These are phyloP conservation scores for Mongoloraphidia duomilia DNA, from an alignment of 2,888 invertebrate genomes.

Conservation along the genomic window DNA sequence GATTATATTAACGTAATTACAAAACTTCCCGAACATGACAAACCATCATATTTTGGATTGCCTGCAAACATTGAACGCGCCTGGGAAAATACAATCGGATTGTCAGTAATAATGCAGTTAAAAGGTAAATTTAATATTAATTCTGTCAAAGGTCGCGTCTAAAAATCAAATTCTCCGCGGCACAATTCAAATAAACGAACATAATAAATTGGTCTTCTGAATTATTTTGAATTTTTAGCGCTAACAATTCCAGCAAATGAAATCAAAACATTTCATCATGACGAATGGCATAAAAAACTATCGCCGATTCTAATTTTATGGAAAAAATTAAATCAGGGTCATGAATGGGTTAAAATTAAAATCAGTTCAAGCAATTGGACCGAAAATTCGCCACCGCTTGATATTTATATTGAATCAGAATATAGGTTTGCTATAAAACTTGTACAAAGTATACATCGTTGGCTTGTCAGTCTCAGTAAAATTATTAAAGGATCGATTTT, in stretches of 20 bases:
- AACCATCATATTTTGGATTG: constrained; percentile 64
- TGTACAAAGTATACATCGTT: constrained; percentile 44
- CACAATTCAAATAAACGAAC: constrained; percentile 12
- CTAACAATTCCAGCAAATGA: neutral
- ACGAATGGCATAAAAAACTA: constrained; percentile 42
- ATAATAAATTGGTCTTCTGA: constrained; percentile 1
- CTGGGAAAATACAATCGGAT: constrained; percentile 58
- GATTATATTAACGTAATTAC: constrained; percentile 52
- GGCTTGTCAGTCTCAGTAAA: constrained; percentile 42
- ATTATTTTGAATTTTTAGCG: too few species aligned
- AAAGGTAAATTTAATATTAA: constrained; percentile 30
- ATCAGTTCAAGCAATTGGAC: constrained; percentile 11
- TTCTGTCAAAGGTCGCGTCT: too few species aligned
- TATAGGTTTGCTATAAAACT: constrained; percentile 39
- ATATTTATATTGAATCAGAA: constrained; percentile 49
- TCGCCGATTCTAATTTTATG: constrained; percentile 64
- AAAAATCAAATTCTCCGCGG: constrained; percentile 15
- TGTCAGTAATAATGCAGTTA: constrained; percentile 45
- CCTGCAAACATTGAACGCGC: constrained; percentile 77
- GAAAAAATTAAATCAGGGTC: constrained; percentile 60
- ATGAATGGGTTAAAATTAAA: constrained; percentile 24
- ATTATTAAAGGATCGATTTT: constrained; percentile 40
- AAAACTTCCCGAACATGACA: constrained; percentile 54
- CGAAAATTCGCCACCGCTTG: constrained; percentile 31
- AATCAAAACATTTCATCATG: constrained; percentile 17